These are phyloP conservation scores for Microchrysa polita DNA, from an alignment of 2,888 invertebrate genomes.

Conservation along the genomic window DNA sequence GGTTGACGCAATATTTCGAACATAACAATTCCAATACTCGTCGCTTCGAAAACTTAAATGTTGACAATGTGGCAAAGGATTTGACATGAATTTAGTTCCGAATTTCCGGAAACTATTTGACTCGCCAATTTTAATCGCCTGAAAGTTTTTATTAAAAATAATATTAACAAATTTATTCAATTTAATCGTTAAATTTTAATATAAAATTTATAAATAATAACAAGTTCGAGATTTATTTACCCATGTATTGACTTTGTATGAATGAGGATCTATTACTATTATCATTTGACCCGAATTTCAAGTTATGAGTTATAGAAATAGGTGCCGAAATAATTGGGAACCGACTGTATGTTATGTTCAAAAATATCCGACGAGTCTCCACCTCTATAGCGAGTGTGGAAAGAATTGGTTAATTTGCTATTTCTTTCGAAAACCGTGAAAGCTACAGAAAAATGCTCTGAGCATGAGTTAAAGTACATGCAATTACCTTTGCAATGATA, in stretches of 20 bases:
- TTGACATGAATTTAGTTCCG: constrained; percentile 66
- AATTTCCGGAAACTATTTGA: constrained; percentile 67
- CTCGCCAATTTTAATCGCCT: constrained; percentile 69
- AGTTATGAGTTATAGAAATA: too few species aligned
- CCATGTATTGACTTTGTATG: background rate
- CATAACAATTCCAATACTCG: constrained; percentile 78
- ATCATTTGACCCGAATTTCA: too few species aligned
- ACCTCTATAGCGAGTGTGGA: too few species aligned
- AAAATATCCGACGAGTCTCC: too few species aligned
- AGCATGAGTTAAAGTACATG: too few species aligned
- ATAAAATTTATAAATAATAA: background rate
- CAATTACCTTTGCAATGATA: too few species aligned
- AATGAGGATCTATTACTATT: too few species aligned
- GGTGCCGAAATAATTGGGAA: too few species aligned
- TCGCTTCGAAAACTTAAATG: constrained; percentile 70
- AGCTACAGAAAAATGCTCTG: too few species aligned
- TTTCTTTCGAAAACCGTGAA: too few species aligned
- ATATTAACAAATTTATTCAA: background rate
- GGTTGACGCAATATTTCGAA: constrained; percentile 75
- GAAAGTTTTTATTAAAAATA: constrained; percentile 50
- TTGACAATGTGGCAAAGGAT: constrained; percentile 76
- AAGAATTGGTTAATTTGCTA: too few species aligned
- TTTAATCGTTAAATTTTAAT: background rate
- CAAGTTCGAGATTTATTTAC: background rate
- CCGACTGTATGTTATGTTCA: too few species aligned